These are phyloP conservation scores for Procambarus clarkii DNA, from an alignment of 1,140 invertebrate species.

Conservation along the genomic window DNA sequence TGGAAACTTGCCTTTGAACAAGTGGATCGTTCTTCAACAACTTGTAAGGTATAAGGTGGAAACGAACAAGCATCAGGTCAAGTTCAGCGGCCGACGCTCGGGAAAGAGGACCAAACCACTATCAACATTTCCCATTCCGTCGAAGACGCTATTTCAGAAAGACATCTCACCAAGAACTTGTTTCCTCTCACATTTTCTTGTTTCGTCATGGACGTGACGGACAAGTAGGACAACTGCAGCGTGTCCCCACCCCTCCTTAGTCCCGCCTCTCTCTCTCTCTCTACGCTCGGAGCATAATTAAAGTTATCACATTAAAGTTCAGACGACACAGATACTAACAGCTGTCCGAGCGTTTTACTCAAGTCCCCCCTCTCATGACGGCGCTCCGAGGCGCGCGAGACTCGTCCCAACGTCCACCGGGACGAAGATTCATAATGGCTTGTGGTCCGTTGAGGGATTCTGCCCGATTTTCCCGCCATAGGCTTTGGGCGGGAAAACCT, in stretches of 20 bases:
- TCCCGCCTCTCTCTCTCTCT: too few species aligned
- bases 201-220: constrained; percentile 26
- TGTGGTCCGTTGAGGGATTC: background rate
- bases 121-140: constrained; percentile 10
- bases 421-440: constrained; percentile 26
- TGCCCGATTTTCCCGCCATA: background rate
- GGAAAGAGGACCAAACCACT: background rate
- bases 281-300: constrained; percentile 34
- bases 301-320: constrained; percentile 63
- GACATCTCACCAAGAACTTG: background rate
- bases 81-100: background rate
- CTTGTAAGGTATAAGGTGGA: background rate
- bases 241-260: background rate
- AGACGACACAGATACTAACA: constrained; percentile 37
- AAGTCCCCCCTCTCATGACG: background rate
- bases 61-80: background rate
- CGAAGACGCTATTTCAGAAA: constrained; percentile 9
- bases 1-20: too few species aligned
- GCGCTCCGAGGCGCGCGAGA: background rate
- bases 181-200: background rate
- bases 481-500: constrained; percentile 21
- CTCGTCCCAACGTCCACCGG: background rate
- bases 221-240: constrained; percentile 13
- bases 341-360: constrained; percentile 18
- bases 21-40: background rate